Evolutionary conservation across 2,888 invertebrate genomes (phyloP), one percentile per base, ranked within the genome.

Genomic region (Drosophila neotestacea): DNA sequence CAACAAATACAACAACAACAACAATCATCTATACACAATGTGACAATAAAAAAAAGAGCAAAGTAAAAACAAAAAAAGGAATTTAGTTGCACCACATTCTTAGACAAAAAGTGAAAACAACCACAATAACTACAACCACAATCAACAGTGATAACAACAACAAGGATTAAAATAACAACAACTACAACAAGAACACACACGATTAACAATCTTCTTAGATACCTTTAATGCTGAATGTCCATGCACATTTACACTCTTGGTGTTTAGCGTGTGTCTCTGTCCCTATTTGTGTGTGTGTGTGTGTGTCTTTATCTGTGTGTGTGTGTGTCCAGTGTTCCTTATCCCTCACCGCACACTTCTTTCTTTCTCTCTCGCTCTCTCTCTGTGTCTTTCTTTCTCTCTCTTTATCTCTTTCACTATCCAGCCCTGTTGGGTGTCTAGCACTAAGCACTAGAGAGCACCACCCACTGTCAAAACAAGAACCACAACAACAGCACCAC

Each of bases 11-110:
- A 63, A 79, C 39, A 73, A 70, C 58, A 61, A 48, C 54, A 76
- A 70, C 48, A 62, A 76, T 70, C 78, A 77, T 70, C 62, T 77
- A 66, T 60, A 85, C 89, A 85, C 90, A 86, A 85, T 86, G 89
- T 85, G 85, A 85, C 85, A 85, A 85, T 85, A 85, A 85, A 72
- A 73, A 48, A 30, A 13, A 59, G 22, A 61, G 42, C 22, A 59
- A 56, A 13, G 7, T 2, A 36, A 67, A 65, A 67, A 59, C 47
- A 51, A 28, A 22, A 22, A 54, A 55, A 38, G 85, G 81, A 87
- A 62, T 72, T 79, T 70, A 69, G 70, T 81, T 85, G 88, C 83
- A 81, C 69, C 82, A 84, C 88, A 67, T 55, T 46, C 41, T 27
- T 27, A 58, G 28, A 50, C 55, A 61, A 59, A 59, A 38, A 48